Conservation (phyloP, 2,113 vertebrate genomes). For the Bufo gargarizans region DNA sequence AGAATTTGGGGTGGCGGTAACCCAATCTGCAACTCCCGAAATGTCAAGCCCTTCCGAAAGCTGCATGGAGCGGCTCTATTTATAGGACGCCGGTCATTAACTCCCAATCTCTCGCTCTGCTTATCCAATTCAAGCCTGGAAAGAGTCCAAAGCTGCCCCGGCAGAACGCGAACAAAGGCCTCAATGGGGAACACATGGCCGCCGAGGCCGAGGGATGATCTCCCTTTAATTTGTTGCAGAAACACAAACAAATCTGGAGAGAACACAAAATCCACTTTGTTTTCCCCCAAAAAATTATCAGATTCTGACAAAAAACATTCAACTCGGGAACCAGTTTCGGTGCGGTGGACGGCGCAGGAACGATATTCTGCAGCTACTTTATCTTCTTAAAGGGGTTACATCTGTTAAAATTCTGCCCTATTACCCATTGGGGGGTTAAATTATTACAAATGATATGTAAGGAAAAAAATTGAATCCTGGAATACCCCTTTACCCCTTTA, state of each 20-base stretch:
- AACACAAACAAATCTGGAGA: not conserved
- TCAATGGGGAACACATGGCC: not conserved
- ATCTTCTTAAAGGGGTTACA: not conserved
- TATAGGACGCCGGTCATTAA: constrained; percentile 13
- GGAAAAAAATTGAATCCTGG: too few relatives aligned
- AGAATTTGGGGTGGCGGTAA: not conserved
- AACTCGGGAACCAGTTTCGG: too few relatives aligned
- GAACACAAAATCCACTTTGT: not conserved
- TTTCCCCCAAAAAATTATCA: not conserved
- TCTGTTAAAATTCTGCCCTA: too few relatives aligned
- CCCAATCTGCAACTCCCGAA: not conserved
- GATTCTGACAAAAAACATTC: not conserved
- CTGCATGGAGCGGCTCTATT: constrained; percentile 2
- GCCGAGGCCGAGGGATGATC: not conserved
- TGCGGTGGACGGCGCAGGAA: not conserved
- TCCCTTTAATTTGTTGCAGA: constrained; percentile 7
- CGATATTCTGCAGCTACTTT: not conserved
- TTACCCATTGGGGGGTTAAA: too few relatives aligned
- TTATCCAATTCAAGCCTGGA: constrained; percentile 43
- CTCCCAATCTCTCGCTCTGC: constrained; percentile 8
- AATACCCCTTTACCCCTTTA: too few relatives aligned
- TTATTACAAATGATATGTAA: too few relatives aligned
- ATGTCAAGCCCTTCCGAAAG: not conserved
- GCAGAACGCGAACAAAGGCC: not conserved
- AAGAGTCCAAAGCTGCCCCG: not conserved